Percentiles rank a stretch among this genome's conserved stretches.
Conservation (phyloP, 2,113 vertebrate species). For the Meleagris gallopavo region DNA sequence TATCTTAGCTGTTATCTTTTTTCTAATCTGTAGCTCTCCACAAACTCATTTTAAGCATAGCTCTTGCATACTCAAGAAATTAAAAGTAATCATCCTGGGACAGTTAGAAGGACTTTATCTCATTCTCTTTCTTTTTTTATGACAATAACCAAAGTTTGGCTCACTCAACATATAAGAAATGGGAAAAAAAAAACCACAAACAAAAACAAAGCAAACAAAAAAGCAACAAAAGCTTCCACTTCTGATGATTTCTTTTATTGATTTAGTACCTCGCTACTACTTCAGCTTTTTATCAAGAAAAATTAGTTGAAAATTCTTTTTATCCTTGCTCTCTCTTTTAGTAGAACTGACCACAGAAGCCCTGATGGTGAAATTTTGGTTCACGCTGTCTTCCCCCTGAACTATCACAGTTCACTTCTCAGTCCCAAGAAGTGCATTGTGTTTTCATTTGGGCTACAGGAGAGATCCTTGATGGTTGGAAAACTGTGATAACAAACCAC, state of each 20-base stretch:
- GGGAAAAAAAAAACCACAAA: fast-evolving
- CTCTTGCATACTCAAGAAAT: background rate
- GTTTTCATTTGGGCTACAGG: background rate
- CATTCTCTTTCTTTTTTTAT: background rate
- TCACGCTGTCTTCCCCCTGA: background rate
- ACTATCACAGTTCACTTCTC: background rate
- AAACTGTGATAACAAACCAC: background rate
- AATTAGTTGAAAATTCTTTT: background rate
- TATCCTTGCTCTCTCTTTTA: background rate
- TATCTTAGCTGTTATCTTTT: background rate
- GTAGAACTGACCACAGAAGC: background rate
- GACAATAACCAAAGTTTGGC: background rate
- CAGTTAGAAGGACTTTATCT: background rate
- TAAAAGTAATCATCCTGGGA: background rate
- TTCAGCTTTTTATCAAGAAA: background rate
- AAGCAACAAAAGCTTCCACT: background rate
- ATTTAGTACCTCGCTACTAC: background rate
- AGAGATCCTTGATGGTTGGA: background rate
- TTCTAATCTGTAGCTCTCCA: background rate
- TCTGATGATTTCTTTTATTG: background rate
- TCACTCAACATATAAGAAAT: background rate
- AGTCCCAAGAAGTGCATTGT: background rate
- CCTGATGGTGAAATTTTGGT: background rate
- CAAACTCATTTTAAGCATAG: background rate
- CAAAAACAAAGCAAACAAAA: background rate